These are phyloP conservation scores for Ametastegia equiseti DNA, from an alignment of 2,888 invertebrate species.

Conservation along the genomic window DNA sequence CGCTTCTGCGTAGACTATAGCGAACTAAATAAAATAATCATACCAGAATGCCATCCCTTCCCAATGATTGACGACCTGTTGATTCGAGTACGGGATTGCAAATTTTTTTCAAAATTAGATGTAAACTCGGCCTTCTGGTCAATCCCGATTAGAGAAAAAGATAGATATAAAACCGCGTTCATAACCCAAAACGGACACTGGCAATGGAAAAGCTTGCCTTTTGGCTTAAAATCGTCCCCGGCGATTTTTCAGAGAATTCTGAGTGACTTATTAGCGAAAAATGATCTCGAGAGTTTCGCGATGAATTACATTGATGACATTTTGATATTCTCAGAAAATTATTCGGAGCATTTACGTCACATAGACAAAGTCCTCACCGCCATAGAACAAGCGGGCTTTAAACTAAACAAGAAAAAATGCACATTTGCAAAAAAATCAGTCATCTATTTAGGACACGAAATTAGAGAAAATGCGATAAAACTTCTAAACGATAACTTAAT, in stretches of 20 bases:
- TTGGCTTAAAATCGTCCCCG: slow-evolving; percentile 52
- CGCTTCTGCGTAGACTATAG: slow-evolving; percentile 52
- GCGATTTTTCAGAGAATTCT: slow-evolving; percentile 58
- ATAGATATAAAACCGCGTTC: slow-evolving; percentile 30
- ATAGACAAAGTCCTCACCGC: slow-evolving; percentile 49
- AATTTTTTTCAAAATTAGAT: slow-evolving; percentile 11
- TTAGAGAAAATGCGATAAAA: slow-evolving; percentile 15
- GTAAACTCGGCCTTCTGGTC: slow-evolving; percentile 3
- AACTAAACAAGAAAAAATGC: slow-evolving; percentile 47
- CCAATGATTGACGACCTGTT: slow-evolving; percentile 54
- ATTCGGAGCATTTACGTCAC: slow-evolving; percentile 54
- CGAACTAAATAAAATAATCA: slow-evolving; percentile 53
- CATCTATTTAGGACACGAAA: slow-evolving; percentile 24
- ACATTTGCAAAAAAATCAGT: slow-evolving; percentile 28
- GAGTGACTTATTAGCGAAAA: slow-evolving; percentile 46
- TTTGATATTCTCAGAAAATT: slow-evolving; percentile 54
- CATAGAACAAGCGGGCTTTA: slow-evolving; percentile 46
- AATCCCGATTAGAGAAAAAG: background rate
- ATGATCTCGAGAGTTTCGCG: slow-evolving; percentile 50
- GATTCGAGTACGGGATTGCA: slow-evolving; percentile 29
- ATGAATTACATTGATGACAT: slow-evolving; percentile 56
- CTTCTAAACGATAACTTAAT: slow-evolving; percentile 53
- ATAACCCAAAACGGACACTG: slow-evolving; percentile 18
- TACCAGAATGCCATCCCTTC: slow-evolving; percentile 53
- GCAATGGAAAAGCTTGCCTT: slow-evolving; percentile 16